phyloP scores from a whole-genome alignment of 2,888 invertebrate species.

The Oligia fasciuncula region DNA sequence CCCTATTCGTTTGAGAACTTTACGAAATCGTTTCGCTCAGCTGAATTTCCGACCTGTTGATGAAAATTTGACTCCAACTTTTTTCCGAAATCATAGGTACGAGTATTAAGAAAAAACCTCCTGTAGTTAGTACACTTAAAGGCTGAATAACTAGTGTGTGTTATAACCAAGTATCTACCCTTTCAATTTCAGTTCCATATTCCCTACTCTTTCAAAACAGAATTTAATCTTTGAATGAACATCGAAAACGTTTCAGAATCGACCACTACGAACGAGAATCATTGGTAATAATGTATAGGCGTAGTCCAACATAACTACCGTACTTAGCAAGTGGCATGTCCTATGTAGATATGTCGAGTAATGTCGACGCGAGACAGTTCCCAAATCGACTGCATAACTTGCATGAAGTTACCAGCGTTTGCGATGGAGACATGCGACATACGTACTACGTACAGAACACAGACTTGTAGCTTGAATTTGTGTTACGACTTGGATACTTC shows the following conservation, averaged over 20 bases:
- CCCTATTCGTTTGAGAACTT: conserved; percentile 10
- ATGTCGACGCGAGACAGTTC: conserved; percentile 75
- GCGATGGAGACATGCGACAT: conserved; percentile 64
- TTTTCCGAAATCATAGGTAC: not conserved
- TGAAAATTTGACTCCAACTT: conserved; percentile 1
- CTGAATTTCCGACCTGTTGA: conserved; percentile 38
- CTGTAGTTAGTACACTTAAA: not conserved
- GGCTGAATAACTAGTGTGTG: conserved; percentile 6
- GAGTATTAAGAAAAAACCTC: not conserved
- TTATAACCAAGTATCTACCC: not conserved
- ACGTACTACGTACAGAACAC: conserved; percentile 44
- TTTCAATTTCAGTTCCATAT: not conserved
- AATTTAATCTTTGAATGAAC: conserved; percentile 35
- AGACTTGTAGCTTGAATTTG: conserved; percentile 62
- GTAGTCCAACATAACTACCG: conserved; percentile 21
- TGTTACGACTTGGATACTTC: conserved; percentile 60
- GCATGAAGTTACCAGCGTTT: conserved; percentile 71
- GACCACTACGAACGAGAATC: conserved; percentile 41
- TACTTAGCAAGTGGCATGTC: conserved; percentile 34
- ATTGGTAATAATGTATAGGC: conserved; percentile 34
- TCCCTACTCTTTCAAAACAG: conserved; percentile 14
- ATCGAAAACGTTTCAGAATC: conserved; percentile 34
- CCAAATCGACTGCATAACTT: conserved; percentile 82
- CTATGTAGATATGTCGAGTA: conserved; percentile 50
- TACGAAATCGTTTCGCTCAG: conserved; percentile 6